These are phyloP conservation scores for Hemistola chrysoprasaria DNA, from an alignment of 2,888 invertebrate genomes.

Conservation along the genomic window DNA sequence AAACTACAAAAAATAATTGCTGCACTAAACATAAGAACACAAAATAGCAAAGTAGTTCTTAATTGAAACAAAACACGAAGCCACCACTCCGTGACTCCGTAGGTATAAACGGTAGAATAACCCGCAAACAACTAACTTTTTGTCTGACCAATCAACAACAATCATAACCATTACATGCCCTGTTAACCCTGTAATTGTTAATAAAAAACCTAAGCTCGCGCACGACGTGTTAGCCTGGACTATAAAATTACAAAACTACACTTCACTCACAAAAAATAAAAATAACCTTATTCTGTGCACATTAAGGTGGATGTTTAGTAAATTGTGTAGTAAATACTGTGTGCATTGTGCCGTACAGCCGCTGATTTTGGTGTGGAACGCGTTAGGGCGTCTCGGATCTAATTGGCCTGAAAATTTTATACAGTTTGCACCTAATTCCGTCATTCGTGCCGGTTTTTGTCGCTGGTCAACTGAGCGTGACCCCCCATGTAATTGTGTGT, in stretches of 20 bases:
- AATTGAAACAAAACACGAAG: slow-evolving; percentile 11
- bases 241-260: slow-evolving; percentile 11
- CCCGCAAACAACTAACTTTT: slow-evolving; percentile 35
- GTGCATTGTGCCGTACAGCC: slow-evolving; percentile 44
- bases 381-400: slow-evolving; percentile 45
- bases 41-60: too few relatives aligned
- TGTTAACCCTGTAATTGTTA: slow-evolving; percentile 61
- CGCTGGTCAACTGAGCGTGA: slow-evolving; percentile 18
- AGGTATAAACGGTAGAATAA: slow-evolving; percentile 9
- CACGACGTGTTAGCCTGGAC: slow-evolving; percentile 10
- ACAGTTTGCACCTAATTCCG: slow-evolving; percentile 53
- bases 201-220: slow-evolving; percentile 44
- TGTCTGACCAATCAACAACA: slow-evolving; percentile 50
- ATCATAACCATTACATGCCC: slow-evolving; percentile 61
- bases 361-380: slow-evolving; percentile 49
- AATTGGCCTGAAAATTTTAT: slow-evolving; percentile 59
- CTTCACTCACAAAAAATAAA: not conserved
- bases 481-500: slow-evolving; percentile 14
- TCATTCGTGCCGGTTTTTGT: slow-evolving; percentile 16
- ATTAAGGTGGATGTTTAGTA: too few relatives aligned
- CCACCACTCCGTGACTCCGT: slow-evolving; percentile 15
- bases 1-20: too few relatives aligned
- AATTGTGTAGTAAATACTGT: slow-evolving; percentile 11
- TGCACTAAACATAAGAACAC: too few relatives aligned
- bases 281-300: not conserved